Evolutionary conservation across 2,797 vertebrate species (phyloP).

Genomic region (Capromys pilorides): DNA sequence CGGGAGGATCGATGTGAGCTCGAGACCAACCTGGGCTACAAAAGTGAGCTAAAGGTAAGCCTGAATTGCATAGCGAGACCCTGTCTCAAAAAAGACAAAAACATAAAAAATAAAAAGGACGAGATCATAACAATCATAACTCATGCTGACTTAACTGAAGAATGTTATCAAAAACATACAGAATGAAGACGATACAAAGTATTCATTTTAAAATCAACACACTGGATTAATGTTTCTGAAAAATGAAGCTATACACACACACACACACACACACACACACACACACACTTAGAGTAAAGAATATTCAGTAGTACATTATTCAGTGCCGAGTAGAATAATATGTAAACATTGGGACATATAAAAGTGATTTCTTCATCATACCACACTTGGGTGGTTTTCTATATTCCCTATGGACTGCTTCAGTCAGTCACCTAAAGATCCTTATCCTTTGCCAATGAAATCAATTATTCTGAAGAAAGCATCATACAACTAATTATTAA

Average conservation of each 20-base stretch:
- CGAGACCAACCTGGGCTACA: too few species aligned
- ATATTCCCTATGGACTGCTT: not conserved
- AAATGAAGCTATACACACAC: slow-evolving; percentile 3
- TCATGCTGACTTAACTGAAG: slow-evolving; percentile 17
- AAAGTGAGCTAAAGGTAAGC: too few species aligned
- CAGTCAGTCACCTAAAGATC: not conserved
- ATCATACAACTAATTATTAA: not conserved
- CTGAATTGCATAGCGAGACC: too few species aligned
- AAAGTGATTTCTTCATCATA: not conserved
- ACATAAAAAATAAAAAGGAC: too few species aligned
- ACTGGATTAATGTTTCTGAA: not conserved
- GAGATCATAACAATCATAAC: not conserved
- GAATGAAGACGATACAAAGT: not conserved
- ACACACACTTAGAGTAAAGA: not conserved
- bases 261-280: not conserved
- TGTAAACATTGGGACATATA: not conserved
- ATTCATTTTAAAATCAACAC: not conserved
- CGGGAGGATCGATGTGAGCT: too few species aligned
- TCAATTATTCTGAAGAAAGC: slow-evolving; percentile 47
- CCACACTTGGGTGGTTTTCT: slow-evolving; percentile 7
- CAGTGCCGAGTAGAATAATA: not conserved
- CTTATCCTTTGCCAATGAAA: slow-evolving; percentile 6
- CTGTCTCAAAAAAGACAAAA: too few species aligned
- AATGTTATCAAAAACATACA: slow-evolving; percentile 23
- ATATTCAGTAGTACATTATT: not conserved